Evolutionary conservation across 2,113 vertebrate species (phyloP).

Genomic region (Dicrurus megarhynchus): DNA sequence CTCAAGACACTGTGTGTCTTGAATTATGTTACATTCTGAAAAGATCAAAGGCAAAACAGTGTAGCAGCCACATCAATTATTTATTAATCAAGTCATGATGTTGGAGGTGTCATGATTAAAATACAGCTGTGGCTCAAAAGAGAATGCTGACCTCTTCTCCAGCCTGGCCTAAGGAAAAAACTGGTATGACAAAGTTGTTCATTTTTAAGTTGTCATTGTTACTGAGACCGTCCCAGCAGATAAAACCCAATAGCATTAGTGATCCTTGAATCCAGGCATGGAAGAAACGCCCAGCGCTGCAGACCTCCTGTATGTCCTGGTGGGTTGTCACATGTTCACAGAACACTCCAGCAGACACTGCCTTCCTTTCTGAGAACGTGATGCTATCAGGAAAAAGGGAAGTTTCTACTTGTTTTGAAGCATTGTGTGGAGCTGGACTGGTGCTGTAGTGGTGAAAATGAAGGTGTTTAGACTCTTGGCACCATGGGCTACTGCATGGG

Average conservation of each 20-base stretch:
- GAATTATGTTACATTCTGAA: not conserved
- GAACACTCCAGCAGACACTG: not conserved
- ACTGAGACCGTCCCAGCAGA: not conserved
- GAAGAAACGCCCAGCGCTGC: not conserved
- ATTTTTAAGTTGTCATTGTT: not conserved
- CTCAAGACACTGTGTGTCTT: not conserved
- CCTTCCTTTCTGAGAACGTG: not conserved
- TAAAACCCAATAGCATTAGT: not conserved
- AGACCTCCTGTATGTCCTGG: not conserved
- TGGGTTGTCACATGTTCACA: not conserved
- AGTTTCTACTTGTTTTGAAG: not conserved
- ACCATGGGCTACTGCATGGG: not conserved
- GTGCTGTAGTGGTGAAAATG: not conserved
- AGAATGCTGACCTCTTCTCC: not conserved
- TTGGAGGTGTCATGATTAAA: not conserved
- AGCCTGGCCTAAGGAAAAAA: not conserved
- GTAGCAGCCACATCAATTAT: not conserved
- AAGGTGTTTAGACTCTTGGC: not conserved
- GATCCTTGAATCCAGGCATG: not conserved
- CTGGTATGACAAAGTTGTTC: not conserved
- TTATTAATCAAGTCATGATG: conserved; percentile 7
- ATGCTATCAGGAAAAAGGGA: not conserved
- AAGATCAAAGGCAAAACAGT: not conserved
- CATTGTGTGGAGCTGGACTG: not conserved
- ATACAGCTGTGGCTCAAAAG: not conserved